These are phyloP conservation scores for Drosophila azteca DNA, from an alignment of 1,140 invertebrate genomes.

Conservation along the genomic window DNA sequence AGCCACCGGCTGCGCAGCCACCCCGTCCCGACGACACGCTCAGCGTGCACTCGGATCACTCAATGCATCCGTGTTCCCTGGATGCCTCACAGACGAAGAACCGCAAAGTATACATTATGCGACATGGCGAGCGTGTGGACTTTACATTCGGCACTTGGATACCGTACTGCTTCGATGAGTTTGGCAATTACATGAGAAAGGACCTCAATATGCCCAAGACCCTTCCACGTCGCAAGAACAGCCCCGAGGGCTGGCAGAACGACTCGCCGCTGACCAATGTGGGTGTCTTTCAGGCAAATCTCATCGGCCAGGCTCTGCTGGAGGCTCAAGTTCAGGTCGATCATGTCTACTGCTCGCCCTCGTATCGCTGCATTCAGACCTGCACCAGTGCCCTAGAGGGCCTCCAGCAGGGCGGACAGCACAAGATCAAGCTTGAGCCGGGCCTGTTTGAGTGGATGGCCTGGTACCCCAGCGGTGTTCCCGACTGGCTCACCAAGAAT, in stretches of 20 bases:
- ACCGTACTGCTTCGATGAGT: conserved; percentile 92
- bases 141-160: conserved; percentile 96
- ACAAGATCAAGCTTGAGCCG: conserved; percentile 91
- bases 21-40: conserved; percentile 73
- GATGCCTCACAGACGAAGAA: conserved; percentile 52
- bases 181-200: conserved; percentile 90
- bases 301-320: conserved; percentile 91
- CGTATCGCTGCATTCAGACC: conserved; percentile 96
- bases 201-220: conserved; percentile 95
- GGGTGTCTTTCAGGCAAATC: conserved; percentile 88
- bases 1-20: conserved; percentile 54
- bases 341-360: conserved; percentile 93
- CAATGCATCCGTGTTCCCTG: conserved; percentile 36
- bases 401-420: conserved; percentile 54
- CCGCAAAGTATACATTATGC: conserved; percentile 88
- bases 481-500: conserved; percentile 90
- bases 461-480: conserved; percentile 93
- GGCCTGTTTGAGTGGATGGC: conserved; percentile 96
- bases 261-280: conserved; percentile 95
- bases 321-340: conserved; percentile 87
- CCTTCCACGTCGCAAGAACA: conserved; percentile 86
- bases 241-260: conserved; percentile 88
- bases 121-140: conserved; percentile 91
- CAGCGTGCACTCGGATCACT: conserved; percentile 69
- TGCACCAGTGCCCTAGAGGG: conserved; percentile 87